Conservation (phyloP, 2,797 vertebrate species). For the Chelon auratus region DNA sequence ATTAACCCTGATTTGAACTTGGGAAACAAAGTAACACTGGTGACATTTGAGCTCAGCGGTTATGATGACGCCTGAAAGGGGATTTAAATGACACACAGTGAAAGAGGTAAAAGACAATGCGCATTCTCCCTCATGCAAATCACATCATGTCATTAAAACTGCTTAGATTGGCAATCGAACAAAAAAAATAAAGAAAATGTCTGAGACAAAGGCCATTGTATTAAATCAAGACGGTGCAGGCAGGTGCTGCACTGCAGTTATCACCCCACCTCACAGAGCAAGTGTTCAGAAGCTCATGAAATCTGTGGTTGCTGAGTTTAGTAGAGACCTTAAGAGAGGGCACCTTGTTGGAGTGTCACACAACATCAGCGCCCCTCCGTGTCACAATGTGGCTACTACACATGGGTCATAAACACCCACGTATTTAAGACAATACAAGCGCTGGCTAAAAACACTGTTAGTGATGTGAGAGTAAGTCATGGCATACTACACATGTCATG, state of each 20-base stretch:
- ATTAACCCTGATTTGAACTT: conserved; percentile 69
- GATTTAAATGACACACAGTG: conserved; percentile 19
- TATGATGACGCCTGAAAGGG: conserved; percentile 28
- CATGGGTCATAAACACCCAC: background rate
- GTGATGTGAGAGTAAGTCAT: background rate
- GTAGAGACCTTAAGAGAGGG: conserved; percentile 27
- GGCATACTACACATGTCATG: background rate
- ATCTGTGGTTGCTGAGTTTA: conserved; percentile 23
- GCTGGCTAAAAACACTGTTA: background rate
- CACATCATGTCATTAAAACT: background rate
- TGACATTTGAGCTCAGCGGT: conserved; percentile 46
- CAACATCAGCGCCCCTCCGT: conserved; percentile 28
- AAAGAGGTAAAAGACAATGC: background rate
- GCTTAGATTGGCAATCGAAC: background rate
- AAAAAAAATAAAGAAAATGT: background rate
- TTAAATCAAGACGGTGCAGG: conserved; percentile 4
- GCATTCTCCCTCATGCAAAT: background rate
- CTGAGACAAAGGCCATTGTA: background rate
- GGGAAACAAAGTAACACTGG: conserved; percentile 31
- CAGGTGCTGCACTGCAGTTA: conserved; percentile 10
- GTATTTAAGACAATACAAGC: background rate
- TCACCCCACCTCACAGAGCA: background rate
- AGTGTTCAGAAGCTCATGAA: conserved; percentile 15
- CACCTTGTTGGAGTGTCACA: background rate
- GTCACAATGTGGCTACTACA: conserved; percentile 35